Evolutionary conservation across 2,797 vertebrate species (phyloP).

Genomic region (Sebastes taczanowskii): DNA sequence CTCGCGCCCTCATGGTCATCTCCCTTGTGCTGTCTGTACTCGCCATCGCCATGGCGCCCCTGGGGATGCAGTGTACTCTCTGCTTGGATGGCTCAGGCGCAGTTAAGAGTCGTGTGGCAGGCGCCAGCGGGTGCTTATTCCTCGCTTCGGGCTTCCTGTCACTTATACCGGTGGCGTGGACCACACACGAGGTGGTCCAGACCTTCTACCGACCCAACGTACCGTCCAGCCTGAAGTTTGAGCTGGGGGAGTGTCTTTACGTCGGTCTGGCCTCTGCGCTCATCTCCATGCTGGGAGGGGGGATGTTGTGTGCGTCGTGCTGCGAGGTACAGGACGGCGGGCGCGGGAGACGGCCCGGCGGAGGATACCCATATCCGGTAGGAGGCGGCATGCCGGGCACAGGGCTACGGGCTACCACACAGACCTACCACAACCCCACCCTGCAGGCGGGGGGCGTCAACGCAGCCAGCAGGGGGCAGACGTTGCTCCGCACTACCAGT

Average conservation of each 20-base stretch:
- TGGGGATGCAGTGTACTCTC: constrained; percentile 95
- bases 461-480: constrained; percentile 54
- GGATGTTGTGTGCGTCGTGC: constrained; percentile 89
- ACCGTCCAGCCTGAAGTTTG: constrained; percentile 89
- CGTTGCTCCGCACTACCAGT: constrained; percentile 55
- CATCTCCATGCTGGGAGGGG: constrained; percentile 88
- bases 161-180: constrained; percentile 92
- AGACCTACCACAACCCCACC: constrained; percentile 76
- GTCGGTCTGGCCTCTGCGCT: constrained; percentile 90
- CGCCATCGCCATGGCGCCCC: constrained; percentile 78
- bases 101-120: constrained; percentile 86
- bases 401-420: constrained; percentile 42
- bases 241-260: constrained; percentile 93
- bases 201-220: constrained; percentile 88
- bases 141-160: constrained; percentile 87
- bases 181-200: constrained; percentile 90
- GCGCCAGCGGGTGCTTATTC: constrained; percentile 83
- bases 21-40: constrained; percentile 87
- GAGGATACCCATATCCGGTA: constrained; percentile 76
- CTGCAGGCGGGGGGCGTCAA: constrained; percentile 54
- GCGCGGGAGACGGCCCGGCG: constrained; percentile 45
- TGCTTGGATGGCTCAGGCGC: constrained; percentile 85
- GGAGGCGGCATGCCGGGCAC: constrained; percentile 50
- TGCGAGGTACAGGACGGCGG: constrained; percentile 57
- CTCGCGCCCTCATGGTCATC: constrained; percentile 94